Percentiles rank a stretch among this genome's conserved stretches.
phyloP scores from a whole-genome alignment of 1,140 invertebrate genomes.

The Drosophila athabasca region DNA sequence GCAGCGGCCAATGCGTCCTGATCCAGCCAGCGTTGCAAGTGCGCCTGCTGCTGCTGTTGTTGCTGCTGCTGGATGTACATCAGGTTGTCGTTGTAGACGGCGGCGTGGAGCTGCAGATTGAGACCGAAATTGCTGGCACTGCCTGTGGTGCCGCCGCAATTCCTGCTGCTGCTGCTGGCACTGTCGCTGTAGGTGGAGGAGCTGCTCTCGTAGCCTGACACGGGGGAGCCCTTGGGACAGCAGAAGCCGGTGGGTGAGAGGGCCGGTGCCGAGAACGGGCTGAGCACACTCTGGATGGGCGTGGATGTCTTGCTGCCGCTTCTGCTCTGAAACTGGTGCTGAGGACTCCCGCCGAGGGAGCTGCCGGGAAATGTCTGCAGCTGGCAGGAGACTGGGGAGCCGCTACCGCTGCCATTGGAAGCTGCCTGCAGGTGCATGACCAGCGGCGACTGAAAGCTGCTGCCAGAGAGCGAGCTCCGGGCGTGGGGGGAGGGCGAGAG shows the following conservation, averaged over 20 bases:
- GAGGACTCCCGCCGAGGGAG: constrained; percentile 59
- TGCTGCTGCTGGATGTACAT: constrained; percentile 58
- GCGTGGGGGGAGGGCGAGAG: constrained; percentile 14
- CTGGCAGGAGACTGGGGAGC: background rate
- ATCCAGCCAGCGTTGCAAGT: constrained; percentile 65
- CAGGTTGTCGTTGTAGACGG: constrained; percentile 84
- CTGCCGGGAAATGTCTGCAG: constrained; percentile 62
- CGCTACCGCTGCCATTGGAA: constrained; percentile 2
- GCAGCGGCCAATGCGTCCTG: constrained; percentile 57
- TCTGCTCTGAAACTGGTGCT: constrained; percentile 54
- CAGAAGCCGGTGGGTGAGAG: constrained; percentile 70
- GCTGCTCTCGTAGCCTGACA: constrained; percentile 81
- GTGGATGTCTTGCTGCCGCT: constrained; percentile 29
- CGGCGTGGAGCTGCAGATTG: constrained; percentile 85
- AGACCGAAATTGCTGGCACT: constrained; percentile 80
- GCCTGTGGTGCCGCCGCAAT: constrained; percentile 24
- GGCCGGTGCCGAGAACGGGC: constrained; percentile 64
- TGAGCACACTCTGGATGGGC: constrained; percentile 53
- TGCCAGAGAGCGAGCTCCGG: too few relatives aligned
- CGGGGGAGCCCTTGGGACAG: constrained; percentile 79
- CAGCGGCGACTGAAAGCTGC: constrained; percentile 46
- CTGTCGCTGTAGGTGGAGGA: constrained; percentile 82
- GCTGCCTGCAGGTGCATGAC: constrained; percentile 5
- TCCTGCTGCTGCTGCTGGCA: constrained; percentile 37
- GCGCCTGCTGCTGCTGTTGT: constrained; percentile 57